A percentile compares a stretch with the other conserved stretches of the same genome.
Evolutionary conservation across 2,113 vertebrate species (phyloP).

Genomic region (Rhagologus leucostigma): DNA sequence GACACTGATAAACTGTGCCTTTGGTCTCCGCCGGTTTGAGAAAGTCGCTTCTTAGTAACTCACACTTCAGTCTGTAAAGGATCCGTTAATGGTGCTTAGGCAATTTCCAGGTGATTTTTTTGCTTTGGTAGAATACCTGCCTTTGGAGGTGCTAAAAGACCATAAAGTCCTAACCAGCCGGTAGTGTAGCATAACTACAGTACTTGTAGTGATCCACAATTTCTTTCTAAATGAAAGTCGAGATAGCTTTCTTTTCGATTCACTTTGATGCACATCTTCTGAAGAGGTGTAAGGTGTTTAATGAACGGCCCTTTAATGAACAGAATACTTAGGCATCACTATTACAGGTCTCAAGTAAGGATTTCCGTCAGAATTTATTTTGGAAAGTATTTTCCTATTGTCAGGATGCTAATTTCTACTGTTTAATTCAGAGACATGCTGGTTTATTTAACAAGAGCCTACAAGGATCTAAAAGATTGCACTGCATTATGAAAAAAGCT

Average conservation of each 20-base stretch:
- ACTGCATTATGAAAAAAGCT: conserved; percentile 68
- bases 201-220: conserved; percentile 51
- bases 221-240: conserved; percentile 56
- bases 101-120: conserved; percentile 30
- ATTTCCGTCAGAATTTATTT: neutral
- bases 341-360: conserved; percentile 16
- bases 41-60: conserved; percentile 29
- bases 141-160: conserved; percentile 75
- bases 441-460: conserved; percentile 65
- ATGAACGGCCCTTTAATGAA: neutral
- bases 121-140: conserved; percentile 61
- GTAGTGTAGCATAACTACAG: conserved; percentile 69
- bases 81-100: conserved; percentile 51
- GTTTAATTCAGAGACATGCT: conserved; percentile 64
- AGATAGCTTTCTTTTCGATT: conserved; percentile 41
- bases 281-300: neutral
- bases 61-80: conserved; percentile 25
- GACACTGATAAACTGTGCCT: conserved; percentile 43
- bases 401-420: conserved; percentile 63
- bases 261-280: conserved; percentile 45
- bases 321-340: neutral
- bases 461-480: conserved; percentile 66
- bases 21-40: conserved; percentile 30
- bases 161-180: conserved; percentile 58
- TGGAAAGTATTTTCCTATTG: conserved; percentile 36